Evolutionary conservation across 2,113 vertebrate species (phyloP).

Genomic region (Pelmatolapia mariae): DNA sequence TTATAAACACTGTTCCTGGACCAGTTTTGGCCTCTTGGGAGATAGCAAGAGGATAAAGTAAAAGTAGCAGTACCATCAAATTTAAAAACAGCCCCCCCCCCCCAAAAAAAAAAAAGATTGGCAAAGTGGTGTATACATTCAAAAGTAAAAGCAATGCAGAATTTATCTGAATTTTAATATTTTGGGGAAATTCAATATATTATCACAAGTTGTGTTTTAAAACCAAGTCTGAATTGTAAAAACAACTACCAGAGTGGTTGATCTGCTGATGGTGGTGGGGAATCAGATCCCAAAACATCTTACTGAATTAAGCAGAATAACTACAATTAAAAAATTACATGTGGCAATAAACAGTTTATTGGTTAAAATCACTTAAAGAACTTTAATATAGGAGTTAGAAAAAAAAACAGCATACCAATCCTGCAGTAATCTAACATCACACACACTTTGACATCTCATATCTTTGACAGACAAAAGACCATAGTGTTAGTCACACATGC

Average conservation of each 20-base stretch:
- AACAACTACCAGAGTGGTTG: neutral
- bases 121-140: neutral
- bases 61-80: neutral
- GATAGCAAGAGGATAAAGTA: neutral
- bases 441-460: neutral
- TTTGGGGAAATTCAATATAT: neutral
- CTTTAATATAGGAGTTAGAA: neutral
- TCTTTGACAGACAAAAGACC: neutral
- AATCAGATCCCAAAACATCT: neutral
- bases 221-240: neutral
- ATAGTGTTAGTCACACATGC: neutral
- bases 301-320: neutral
- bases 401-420: neutral
- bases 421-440: neutral
- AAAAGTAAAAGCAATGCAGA: neutral
- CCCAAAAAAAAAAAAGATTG: neutral
- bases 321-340: neutral
- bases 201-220: neutral
- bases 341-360: fast-evolving
- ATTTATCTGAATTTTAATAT: neutral
- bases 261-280: neutral
- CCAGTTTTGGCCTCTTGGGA: neutral
- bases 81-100: neutral
- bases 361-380: neutral
- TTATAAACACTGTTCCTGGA: neutral